A percentile compares a stretch with the other conserved stretches of the same genome.
phyloP scores from a whole-genome alignment of 1,140 invertebrate genomes.

The Marisa cornuarietis region DNA sequence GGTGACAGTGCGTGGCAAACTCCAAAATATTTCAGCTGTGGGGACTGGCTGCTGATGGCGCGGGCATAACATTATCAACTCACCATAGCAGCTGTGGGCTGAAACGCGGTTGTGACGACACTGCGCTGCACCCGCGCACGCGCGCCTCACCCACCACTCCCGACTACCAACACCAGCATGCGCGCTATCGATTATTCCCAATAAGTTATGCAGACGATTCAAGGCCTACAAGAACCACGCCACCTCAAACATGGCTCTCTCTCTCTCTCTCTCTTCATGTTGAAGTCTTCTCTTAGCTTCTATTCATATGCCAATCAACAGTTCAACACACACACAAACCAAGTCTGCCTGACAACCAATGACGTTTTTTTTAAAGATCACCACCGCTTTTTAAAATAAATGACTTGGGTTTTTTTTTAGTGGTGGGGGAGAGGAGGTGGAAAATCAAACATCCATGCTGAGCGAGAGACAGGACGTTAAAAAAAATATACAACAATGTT shows the following conservation, averaged over 20 bases:
- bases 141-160: background rate
- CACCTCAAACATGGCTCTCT: background rate
- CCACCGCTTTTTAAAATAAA: too few species aligned
- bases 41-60: background rate
- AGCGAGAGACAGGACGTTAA: background rate
- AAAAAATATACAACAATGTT: background rate
- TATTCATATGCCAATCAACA: background rate
- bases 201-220: background rate
- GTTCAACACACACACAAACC: background rate
- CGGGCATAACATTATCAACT: constrained; percentile 22
- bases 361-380: too few species aligned
- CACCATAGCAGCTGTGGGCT: background rate
- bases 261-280: background rate
- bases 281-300: background rate
- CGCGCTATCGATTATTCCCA: constrained; percentile 18
- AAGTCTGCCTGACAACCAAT: too few species aligned
- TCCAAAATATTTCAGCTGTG: background rate
- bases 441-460: background rate
- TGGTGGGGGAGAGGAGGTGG: background rate
- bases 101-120: constrained; percentile 4
- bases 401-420: too few species aligned
- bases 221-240: background rate
- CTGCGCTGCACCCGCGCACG: background rate
- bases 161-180: background rate
- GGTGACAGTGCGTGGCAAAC: too few species aligned